Evolutionary conservation across 2,888 invertebrate species (phyloP), one percentile per base, ranked within the genome.

Genomic region (Tipula confusa): DNA sequence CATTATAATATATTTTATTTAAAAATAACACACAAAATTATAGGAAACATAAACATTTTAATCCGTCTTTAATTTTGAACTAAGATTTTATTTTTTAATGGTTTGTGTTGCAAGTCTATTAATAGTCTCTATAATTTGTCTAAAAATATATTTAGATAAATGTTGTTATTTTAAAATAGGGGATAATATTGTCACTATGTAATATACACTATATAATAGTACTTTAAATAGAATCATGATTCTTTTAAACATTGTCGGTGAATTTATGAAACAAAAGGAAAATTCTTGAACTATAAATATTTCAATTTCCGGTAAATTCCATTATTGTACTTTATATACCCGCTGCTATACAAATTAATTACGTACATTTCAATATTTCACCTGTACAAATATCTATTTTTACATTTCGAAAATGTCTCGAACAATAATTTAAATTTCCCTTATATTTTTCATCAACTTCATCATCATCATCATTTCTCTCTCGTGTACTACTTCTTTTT

Each of bases 301-400:
- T 24, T 64, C 64, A 64, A 64, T 64, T 64, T 64, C 64, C 64
- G 64, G 2, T 9, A 24, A 64, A 64, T 64, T 64, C 64, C 64
- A 64, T 64, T 64, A 64, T 43, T 43, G 15, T 43, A 43, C 7
- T n/a, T n/a, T n/a, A 43, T 11, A 15, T 43, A 43, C 43, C 43
- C 24, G 64, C 64, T 24, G 24, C 7, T 64, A 64, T 64, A 64
- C 24, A 64, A 64, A 64, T 64, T 24, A 64, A 64, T 64, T 64
- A 64, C 64, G 9, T 64, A 64, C 64, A 64, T 64, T 64, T 64
- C 64, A 64, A 64, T 64, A 64, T 64, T 64, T 64, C 64, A 64
- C 64, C 64, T 64, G 64, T 64, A 64, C 64, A 64, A 64, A 64
- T 64, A 64, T 64, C 64, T 64, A 64, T 64, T 64, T 64, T 24